phyloP scores from a whole-genome alignment of 2,797 vertebrate genomes.

The Coregonus sp. region DNA sequence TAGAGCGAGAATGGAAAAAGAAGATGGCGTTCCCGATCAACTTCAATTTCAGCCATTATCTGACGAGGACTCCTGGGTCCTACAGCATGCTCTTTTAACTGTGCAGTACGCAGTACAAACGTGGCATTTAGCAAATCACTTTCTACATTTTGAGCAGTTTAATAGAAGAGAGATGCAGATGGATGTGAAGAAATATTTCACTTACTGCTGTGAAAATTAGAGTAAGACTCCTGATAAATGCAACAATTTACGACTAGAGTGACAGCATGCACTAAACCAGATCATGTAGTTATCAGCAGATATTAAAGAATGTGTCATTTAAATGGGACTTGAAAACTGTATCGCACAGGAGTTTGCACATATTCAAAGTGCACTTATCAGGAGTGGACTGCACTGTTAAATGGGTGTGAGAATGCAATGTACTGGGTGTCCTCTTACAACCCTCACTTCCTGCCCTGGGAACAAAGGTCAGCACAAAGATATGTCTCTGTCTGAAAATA shows the following conservation, averaged over 20 bases:
- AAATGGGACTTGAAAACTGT: not conserved
- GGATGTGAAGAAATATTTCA: not conserved
- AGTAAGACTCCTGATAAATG: not conserved
- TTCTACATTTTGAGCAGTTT: not conserved
- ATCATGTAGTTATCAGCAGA: not conserved
- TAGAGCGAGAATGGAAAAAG: not conserved
- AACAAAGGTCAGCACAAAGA: conserved; percentile 23
- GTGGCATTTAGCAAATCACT: not conserved
- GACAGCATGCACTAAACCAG: not conserved
- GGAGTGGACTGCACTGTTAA: not conserved
- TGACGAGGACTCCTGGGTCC: not conserved
- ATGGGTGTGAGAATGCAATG: not conserved
- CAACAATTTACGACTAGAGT: not conserved
- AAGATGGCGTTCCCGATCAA: not conserved
- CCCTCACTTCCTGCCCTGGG: conserved; percentile 18
- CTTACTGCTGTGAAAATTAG: not conserved
- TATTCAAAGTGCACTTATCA: not conserved
- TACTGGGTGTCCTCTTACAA: conserved; percentile 24
- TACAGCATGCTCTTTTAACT: not conserved
- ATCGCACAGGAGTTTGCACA: not conserved
- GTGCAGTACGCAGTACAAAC: not conserved
- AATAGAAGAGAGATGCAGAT: not conserved
- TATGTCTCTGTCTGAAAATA: conserved; percentile 28
- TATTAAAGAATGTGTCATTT: not conserved
- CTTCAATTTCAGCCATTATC: not conserved